Percentiles rank a stretch among this genome's conserved stretches.
Conservation (phyloP, 2,113 vertebrate species). For the Ia io region DNA sequence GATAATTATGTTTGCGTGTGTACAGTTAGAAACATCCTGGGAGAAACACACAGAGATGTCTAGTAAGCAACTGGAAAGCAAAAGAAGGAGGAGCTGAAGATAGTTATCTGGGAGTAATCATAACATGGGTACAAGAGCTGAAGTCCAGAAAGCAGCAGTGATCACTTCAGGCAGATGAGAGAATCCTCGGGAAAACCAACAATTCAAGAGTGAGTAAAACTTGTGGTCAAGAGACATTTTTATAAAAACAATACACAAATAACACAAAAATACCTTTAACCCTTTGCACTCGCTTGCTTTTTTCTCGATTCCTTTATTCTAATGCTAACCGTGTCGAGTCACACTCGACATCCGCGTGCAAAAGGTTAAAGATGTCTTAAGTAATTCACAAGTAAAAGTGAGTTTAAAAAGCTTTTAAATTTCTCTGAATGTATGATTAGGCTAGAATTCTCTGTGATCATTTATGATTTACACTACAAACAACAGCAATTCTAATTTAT, state of each 20-base stretch:
- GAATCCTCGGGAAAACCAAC: neutral
- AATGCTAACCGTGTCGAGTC: no score
- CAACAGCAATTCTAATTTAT: neutral
- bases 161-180: neutral
- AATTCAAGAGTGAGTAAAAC: neutral
- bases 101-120: neutral
- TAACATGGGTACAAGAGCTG: neutral
- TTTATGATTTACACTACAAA: neutral
- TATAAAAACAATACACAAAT: neutral
- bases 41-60: neutral
- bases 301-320: no score
- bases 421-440: neutral
- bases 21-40: neutral
- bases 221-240: neutral
- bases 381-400: neutral
- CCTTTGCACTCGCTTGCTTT: no score
- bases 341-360: no score
- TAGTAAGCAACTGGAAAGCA: neutral
- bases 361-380: neutral
- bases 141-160: neutral
- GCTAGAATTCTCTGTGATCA: neutral
- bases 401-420: slow-evolving; percentile 1
- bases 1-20: neutral
- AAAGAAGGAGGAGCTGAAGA: neutral
- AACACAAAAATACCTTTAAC: neutral